Evolutionary conservation across 1,140 invertebrate genomes (phyloP).

Genomic region (Meteorus sp.): DNA sequence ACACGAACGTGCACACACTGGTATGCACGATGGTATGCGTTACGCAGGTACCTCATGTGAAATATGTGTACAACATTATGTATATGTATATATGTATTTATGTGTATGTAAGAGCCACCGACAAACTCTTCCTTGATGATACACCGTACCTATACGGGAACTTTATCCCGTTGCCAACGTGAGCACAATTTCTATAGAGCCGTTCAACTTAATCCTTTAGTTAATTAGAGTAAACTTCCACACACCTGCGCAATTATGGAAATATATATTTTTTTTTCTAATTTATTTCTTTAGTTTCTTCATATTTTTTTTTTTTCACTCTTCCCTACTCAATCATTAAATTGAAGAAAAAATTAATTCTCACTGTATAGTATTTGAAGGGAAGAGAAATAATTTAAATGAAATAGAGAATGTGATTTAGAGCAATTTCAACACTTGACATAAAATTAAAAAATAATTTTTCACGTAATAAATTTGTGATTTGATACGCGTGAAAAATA

Average conservation of each 20-base stretch:
- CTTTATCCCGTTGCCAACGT: conserved; percentile 12
- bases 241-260: conserved; percentile 15
- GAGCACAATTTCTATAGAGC: conserved; percentile 21
- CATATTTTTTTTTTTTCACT: not conserved
- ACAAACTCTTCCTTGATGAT: not conserved
- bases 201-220: conserved; percentile 18
- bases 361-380: not conserved
- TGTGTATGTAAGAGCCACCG: not conserved
- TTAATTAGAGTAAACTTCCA: conserved; percentile 20
- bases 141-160: conserved; percentile 10
- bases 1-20: not conserved
- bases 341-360: not conserved
- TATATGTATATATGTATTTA: conserved; percentile 7
- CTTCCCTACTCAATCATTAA: not conserved
- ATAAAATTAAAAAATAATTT: no score
- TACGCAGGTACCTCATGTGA: conserved; percentile 19
- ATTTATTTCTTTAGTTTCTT: not conserved
- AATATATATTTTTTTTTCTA: conserved; percentile 2
- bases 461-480: no score
- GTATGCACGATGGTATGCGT: not conserved
- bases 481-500: no score
- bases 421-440: no score
- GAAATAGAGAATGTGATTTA: no score
- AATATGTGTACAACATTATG: conserved; percentile 14
- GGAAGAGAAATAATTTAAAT: no score